These are phyloP conservation scores for Chamaea fasciata DNA, from an alignment of 2,113 vertebrate genomes.

Conservation along the genomic window DNA sequence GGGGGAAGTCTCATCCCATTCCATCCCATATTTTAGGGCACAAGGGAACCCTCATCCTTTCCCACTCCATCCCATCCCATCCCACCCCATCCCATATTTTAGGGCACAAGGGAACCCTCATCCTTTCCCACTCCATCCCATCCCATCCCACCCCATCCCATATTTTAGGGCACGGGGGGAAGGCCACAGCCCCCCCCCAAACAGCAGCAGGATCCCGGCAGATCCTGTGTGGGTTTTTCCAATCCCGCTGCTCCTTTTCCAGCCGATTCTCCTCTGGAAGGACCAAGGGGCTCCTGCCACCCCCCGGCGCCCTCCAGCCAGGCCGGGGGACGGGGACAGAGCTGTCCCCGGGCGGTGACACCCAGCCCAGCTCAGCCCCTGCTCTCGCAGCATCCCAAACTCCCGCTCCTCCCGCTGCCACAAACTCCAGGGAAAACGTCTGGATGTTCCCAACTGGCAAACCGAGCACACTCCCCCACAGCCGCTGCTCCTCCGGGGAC, in stretches of 20 bases:
- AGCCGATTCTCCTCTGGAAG: not conserved
- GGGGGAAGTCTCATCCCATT: fast-evolving
- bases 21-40: not conserved
- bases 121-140: not conserved
- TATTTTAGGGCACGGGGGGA: not conserved
- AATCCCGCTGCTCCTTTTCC: not conserved
- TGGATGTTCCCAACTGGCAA: not conserved
- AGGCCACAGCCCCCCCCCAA: not conserved
- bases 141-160: too few relatives aligned
- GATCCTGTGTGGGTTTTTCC: not conserved
- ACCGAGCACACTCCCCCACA: not conserved
- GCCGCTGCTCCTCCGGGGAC: not conserved
- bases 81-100: not conserved
- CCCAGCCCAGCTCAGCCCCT: not conserved
- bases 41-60: too few relatives aligned
- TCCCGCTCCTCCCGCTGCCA: not conserved
- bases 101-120: not conserved
- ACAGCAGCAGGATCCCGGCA: not conserved
- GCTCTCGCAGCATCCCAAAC: not conserved
- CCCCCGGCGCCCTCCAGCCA: not conserved
- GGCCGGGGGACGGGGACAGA: not conserved
- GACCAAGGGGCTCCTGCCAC: not conserved
- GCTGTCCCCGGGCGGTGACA: not conserved
- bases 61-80: not conserved
- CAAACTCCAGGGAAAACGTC: not conserved